These are phyloP conservation scores for Brachionus asplanchnoidis DNA, from an alignment of 1,140 invertebrate genomes.

Conservation along the genomic window DNA sequence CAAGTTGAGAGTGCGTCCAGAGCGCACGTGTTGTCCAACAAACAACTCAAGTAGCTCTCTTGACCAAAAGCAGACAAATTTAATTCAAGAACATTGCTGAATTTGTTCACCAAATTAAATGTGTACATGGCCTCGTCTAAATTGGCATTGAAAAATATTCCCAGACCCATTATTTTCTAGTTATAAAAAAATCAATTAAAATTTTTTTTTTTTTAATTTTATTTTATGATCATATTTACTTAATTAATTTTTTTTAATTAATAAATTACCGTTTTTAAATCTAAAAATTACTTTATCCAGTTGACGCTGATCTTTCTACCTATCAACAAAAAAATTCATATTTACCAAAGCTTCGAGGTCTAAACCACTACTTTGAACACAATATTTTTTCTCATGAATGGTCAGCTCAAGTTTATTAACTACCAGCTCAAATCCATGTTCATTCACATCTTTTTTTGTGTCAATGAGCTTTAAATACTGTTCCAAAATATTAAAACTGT, in stretches of 20 bases:
- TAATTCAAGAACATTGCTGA: neutral
- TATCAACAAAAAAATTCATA: neutral
- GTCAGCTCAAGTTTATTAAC: neutral
- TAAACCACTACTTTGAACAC: neutral
- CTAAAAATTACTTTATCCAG: neutral
- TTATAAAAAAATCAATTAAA: neutral
- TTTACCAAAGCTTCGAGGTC: neutral
- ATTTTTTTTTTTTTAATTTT: neutral
- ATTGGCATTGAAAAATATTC: constrained; percentile 26
- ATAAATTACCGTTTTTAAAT: neutral
- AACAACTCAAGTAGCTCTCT: neutral
- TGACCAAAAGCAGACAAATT: constrained; percentile 24
- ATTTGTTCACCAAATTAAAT: neutral
- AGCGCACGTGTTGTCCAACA: neutral
- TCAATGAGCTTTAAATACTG: neutral
- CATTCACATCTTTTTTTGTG: neutral
- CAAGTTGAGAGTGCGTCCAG: neutral
- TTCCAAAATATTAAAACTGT: neutral
- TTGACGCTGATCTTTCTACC: neutral
- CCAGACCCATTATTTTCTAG: neutral
- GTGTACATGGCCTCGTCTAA: neutral
- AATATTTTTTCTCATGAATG: neutral
- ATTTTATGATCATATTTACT: neutral
- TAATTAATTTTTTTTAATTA: neutral
- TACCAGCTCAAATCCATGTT: neutral